Evolutionary conservation across 1,140 invertebrate genomes (phyloP).

Genomic region (Argopecten irradians): DNA sequence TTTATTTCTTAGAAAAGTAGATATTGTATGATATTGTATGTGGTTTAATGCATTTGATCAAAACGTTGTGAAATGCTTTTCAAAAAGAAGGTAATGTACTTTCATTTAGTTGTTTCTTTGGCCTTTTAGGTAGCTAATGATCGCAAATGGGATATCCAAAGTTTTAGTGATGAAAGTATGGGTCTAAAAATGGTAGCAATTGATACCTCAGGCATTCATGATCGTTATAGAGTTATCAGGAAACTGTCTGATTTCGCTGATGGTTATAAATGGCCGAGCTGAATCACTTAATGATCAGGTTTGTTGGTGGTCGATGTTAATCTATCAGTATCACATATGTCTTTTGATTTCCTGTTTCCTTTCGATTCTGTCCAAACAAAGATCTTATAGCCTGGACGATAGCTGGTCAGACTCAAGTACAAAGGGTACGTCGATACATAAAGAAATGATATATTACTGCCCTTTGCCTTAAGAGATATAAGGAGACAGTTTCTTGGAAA

Average conservation of each 20-base stretch:
- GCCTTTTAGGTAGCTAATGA: neutral
- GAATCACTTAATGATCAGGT: neutral
- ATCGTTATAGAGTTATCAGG: neutral
- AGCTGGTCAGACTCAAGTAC: neutral
- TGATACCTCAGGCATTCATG: neutral
- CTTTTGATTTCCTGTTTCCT: neutral
- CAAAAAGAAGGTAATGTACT: neutral
- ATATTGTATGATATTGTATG: too few species aligned
- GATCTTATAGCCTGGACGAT: neutral
- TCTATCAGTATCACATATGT: neutral
- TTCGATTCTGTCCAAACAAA: neutral
- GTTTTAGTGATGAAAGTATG: neutral
- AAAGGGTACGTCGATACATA: neutral
- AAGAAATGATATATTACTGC: neutral
- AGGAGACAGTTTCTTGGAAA: neutral
- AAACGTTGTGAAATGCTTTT: neutral
- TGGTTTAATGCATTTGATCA: too few species aligned
- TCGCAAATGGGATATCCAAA: neutral
- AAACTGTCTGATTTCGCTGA: neutral
- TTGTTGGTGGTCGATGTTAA: neutral
- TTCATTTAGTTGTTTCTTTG: neutral
- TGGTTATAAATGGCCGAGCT: neutral
- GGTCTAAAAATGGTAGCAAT: too few species aligned
- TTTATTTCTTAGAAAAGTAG: too few species aligned
- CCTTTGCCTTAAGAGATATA: neutral